These are phyloP conservation scores for Halictus ligatus DNA, from an alignment of 2,888 invertebrate genomes.

Conservation along the genomic window DNA sequence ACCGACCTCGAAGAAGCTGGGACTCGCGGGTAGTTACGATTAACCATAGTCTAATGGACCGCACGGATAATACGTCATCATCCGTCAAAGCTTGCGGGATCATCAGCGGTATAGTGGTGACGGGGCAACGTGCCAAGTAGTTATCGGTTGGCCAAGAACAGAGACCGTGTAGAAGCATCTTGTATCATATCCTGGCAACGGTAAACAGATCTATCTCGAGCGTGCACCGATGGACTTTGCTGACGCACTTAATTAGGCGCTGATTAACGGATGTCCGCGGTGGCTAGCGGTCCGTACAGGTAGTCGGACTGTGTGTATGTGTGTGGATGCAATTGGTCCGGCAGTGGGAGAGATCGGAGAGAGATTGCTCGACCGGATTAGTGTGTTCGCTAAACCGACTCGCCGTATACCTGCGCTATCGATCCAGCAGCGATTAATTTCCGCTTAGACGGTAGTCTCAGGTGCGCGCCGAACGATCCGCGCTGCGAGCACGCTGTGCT, in stretches of 20 bases:
- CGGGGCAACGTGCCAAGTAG: constrained; percentile 16
- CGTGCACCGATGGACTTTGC: constrained; percentile 68
- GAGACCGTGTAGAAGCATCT: constrained; percentile 10
- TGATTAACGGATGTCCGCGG: constrained; percentile 77
- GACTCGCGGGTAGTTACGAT: not conserved
- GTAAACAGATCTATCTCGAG: constrained; percentile 48
- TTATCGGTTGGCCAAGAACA: constrained; percentile 14
- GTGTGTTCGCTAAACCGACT: constrained; percentile 67
- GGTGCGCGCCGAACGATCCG: constrained; percentile 53
- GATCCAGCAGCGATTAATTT: constrained; percentile 76
- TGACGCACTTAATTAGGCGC: constrained; percentile 76
- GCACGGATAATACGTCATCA: not conserved
- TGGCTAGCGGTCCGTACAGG: constrained; percentile 54
- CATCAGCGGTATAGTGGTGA: not conserved
- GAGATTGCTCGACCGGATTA: constrained; percentile 77
- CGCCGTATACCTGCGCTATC: constrained; percentile 66
- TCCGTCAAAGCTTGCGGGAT: not conserved
- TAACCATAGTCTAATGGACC: constrained; percentile 4
- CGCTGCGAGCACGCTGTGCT: not conserved
- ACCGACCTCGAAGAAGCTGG: not conserved
- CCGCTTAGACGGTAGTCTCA: constrained; percentile 69
- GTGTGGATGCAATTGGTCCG: constrained; percentile 71
- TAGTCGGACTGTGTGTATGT: constrained; percentile 28
- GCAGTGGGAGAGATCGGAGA: constrained; percentile 55
- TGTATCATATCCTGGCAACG: constrained; percentile 1